Evolutionary conservation across 2,113 vertebrate genomes (phyloP), one percentile per base, ranked within the genome.

Genomic region (Clarias magur): DNA sequence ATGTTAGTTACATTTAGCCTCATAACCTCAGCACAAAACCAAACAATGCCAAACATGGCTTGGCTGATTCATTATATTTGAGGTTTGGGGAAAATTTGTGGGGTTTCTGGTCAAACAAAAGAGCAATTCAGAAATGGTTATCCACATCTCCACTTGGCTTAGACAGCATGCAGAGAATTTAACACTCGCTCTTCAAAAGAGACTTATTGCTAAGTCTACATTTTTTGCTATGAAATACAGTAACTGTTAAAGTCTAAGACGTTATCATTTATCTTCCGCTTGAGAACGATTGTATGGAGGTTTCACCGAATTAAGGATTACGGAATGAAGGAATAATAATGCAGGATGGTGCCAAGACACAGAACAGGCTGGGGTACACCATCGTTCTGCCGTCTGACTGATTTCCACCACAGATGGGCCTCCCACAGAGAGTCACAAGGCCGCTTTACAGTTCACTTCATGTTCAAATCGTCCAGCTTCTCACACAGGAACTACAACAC

Each of bases 341-440:
- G 62, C 56, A n/a, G 63, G 54, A 76, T 62, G 8, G 54, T 85
- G 72, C 25, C 85, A 85, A 48, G 53, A 63, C 38, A 30, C 23
- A 7, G 63, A 75, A 83, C 59, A 60, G 86, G 84, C 68, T 82
- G 78, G 86, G 60, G 27, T 82, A 59, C 80, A 78, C 53, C 75
- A 86, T 81, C 80, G 30, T 63, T 76, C 84, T 82, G 13, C 86
- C 63, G 81, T 86, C 84, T 89, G 88, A 76, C 42, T 82, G 67
- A 42, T 42, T 88, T 81, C 85, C 63, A 84, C 76, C 57, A 84
- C 88, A 88, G 88, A 90, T 88, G 90, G 88, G 42, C 84, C 86
- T 82, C 84, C 88, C 68, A 84, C 84, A 84, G 86, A 86, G 76
- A 86, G 76, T 89, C 88, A 86, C 81, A 84, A 86, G 88, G 89